phyloP scores from a whole-genome alignment of 2,888 invertebrate species.

The Lepidocyrtoides sp. region DNA sequence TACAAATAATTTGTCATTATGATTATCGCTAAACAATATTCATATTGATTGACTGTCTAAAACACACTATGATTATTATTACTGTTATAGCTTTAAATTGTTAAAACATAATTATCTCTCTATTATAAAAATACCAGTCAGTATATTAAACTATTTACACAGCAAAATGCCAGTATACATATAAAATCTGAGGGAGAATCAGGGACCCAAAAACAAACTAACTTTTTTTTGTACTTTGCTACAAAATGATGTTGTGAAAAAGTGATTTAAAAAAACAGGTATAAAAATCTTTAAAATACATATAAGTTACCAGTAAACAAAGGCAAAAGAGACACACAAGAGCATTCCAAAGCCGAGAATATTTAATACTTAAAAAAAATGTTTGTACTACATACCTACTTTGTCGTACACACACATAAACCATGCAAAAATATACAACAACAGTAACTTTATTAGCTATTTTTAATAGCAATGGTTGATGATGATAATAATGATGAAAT shows the following conservation, averaged over 20 bases:
- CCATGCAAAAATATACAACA: neutral
- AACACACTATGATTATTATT: neutral
- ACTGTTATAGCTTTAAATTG: neutral
- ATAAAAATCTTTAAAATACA: slow-evolving; percentile 13
- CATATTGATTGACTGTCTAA: neutral
- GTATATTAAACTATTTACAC: neutral
- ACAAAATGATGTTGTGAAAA: slow-evolving; percentile 12
- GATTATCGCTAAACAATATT: neutral
- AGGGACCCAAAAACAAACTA: slow-evolving; percentile 55
- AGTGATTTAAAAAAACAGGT: neutral
- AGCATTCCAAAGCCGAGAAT: slow-evolving; percentile 51
- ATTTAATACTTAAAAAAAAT: neutral
- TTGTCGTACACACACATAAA: slow-evolving; percentile 11
- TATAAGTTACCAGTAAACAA: neutral
- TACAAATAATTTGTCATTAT: neutral
- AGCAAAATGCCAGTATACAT: slow-evolving; percentile 56
- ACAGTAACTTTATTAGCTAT: neutral
- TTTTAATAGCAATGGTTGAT: neutral
- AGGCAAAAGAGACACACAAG: slow-evolving; percentile 43
- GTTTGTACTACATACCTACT: slow-evolving; percentile 13
- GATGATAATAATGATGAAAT: slow-evolving; percentile 15
- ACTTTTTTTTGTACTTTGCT: slow-evolving; percentile 47
- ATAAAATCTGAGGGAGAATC: slow-evolving; percentile 70
- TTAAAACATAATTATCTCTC: neutral
- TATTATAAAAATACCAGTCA: slow-evolving; percentile 5